These are phyloP conservation scores for Drusus annulatus DNA, from an alignment of 1,140 invertebrate genomes.

Conservation along the genomic window DNA sequence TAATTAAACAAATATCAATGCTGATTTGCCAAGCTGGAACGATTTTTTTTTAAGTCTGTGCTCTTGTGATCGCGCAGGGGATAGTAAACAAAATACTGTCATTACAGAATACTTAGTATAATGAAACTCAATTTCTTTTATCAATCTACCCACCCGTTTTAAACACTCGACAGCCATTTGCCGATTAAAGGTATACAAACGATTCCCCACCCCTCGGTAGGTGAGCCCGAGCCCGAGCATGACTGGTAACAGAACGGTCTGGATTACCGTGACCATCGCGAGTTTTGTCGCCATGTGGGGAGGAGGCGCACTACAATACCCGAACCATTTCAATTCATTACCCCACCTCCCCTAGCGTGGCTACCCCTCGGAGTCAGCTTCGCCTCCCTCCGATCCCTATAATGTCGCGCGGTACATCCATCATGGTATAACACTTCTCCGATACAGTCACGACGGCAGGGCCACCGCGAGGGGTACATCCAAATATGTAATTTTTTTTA, in stretches of 20 bases:
- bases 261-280: slow-evolving; percentile 48
- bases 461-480: too few species aligned
- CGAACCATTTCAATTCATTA: slow-evolving; percentile 49
- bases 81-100: background rate
- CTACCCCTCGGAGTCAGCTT: background rate
- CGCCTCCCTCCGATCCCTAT: background rate
- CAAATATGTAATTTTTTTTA: too few species aligned
- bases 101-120: slow-evolving; percentile 29
- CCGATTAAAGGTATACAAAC: slow-evolving; percentile 41
- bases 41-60: too few species aligned
- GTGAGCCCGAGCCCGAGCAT: too few species aligned
- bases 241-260: background rate
- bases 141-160: slow-evolving; percentile 11
- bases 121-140: slow-evolving; percentile 31
- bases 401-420: slow-evolving; percentile 47
- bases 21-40: too few species aligned
- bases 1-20: too few species aligned
- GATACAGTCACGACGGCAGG: too few species aligned
- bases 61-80: background rate
- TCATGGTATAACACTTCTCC: slow-evolving; percentile 41
- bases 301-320: slow-evolving; percentile 24
- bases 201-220: background rate
- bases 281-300: slow-evolving; percentile 49
- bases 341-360: background rate
- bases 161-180: slow-evolving; percentile 42